phyloP scores from a whole-genome alignment of 2,888 invertebrate species.

The Himalopsyche tibetana region DNA sequence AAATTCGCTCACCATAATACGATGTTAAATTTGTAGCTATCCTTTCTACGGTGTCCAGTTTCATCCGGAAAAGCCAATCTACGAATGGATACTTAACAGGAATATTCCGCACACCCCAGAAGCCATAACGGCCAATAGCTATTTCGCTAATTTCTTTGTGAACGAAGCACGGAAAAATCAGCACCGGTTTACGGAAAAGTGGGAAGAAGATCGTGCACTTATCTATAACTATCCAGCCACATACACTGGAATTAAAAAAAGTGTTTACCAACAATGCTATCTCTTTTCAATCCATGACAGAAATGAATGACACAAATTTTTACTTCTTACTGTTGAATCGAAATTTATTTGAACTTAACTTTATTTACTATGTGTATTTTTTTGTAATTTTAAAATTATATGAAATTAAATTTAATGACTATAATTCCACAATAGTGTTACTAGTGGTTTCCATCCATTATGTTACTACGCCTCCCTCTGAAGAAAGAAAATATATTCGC shows the following conservation, averaged over 20 bases:
- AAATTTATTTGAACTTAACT: no score
- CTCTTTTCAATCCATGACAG: conserved; percentile 70
- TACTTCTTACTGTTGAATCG: no score
- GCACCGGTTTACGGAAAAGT: conserved; percentile 77
- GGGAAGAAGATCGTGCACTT: conserved; percentile 78
- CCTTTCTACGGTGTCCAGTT: conserved; percentile 93
- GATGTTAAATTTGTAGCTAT: conserved; percentile 70
- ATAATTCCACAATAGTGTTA: no score
- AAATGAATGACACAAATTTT: no score
- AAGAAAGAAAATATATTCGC: no score
- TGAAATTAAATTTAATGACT: no score
- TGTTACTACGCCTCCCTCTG: no score
- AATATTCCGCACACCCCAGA: conserved; percentile 81
- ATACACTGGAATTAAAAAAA: conserved; percentile 78
- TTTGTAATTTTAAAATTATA: no score
- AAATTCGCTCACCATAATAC: no score
- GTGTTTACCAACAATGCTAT: conserved; percentile 81
- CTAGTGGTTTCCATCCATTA: no score
- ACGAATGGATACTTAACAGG: conserved; percentile 82
- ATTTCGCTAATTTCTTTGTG: conserved; percentile 90
- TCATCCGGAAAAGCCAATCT: conserved; percentile 93
- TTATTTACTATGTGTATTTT: no score
- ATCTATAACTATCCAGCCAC: conserved; percentile 84
- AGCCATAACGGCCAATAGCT: conserved; percentile 82
- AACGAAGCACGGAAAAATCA: conserved; percentile 82